These are phyloP conservation scores for Trichogramma pretiosum DNA, from an alignment of 1,140 invertebrate genomes.

Conservation along the genomic window DNA sequence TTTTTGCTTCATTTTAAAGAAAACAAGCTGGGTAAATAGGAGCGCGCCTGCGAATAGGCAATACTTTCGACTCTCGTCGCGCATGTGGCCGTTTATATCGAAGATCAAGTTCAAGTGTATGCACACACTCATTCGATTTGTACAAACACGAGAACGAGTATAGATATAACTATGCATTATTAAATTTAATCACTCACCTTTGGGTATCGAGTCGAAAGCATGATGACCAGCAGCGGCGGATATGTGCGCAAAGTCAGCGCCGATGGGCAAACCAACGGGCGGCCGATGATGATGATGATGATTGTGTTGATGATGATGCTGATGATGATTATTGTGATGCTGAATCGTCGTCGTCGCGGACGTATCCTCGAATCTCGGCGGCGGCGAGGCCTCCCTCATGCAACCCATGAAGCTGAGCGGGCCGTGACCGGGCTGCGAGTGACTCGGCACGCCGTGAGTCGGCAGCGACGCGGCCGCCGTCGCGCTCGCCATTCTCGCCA, in stretches of 20 bases:
- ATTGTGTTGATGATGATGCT: conserved; percentile 26
- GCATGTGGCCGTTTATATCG: no score
- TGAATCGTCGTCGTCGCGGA: conserved; percentile 38
- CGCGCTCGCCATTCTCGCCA: conserved; percentile 37
- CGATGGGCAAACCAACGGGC: conserved; percentile 41
- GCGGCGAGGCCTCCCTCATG: conserved; percentile 43
- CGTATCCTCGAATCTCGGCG: conserved; percentile 27
- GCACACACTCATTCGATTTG: no score
- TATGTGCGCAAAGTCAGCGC: conserved; percentile 38
- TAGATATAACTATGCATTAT: background rate
- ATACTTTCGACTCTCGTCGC: no score
- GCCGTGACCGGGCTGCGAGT: conserved; percentile 24
- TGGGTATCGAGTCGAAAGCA: conserved; percentile 33
- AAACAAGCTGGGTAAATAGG: no score
- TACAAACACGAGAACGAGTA: no score
- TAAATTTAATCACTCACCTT: conserved; percentile 28
- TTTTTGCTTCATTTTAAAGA: no score
- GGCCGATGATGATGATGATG: conserved; percentile 21
- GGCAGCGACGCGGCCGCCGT: conserved; percentile 20
- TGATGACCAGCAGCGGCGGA: conserved; percentile 26
- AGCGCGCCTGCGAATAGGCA: no score
- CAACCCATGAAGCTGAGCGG: conserved; percentile 45
- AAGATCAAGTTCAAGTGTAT: no score
- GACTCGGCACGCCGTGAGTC: conserved; percentile 11
- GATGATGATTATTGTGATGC: conserved; percentile 21